Evolutionary conservation across 2,888 invertebrate species (phyloP).

Genomic region (Lycia hirtaria): DNA sequence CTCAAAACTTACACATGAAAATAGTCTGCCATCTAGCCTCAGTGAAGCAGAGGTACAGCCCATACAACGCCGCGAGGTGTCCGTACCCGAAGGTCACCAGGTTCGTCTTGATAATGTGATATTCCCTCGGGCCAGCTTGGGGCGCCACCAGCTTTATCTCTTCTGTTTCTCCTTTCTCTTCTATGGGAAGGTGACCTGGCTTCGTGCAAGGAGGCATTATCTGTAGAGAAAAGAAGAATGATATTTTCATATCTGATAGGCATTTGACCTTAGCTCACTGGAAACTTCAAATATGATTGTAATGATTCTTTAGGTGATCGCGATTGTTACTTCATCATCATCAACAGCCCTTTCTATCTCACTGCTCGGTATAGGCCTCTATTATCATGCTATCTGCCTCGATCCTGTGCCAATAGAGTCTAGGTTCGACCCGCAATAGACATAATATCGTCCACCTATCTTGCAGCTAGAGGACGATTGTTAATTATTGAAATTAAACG

Average conservation of each 20-base stretch:
- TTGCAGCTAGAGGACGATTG: no score
- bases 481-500: no score
- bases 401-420: no score
- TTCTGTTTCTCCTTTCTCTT: neutral
- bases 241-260: neutral
- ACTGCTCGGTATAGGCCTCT: no score
- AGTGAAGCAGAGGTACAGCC: slow-evolving; percentile 41
- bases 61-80: slow-evolving; percentile 48
- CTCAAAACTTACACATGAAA: slow-evolving; percentile 34
- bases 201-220: slow-evolving; percentile 32
- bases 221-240: neutral
- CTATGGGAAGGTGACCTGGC: neutral
- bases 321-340: no score
- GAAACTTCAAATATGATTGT: neutral
- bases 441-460: no score
- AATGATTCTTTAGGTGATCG: no score
- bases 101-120: slow-evolving; percentile 41
- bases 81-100: slow-evolving; percentile 43
- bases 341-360: no score
- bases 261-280: no score
- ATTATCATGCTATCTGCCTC: no score
- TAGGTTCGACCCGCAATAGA: no score
- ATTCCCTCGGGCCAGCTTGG: slow-evolving; percentile 30
- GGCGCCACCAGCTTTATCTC: slow-evolving; percentile 23
- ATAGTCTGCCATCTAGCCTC: slow-evolving; percentile 43